Evolutionary conservation across 2,113 vertebrate species (phyloP).

Genomic region (Lanius ludovicianus): DNA sequence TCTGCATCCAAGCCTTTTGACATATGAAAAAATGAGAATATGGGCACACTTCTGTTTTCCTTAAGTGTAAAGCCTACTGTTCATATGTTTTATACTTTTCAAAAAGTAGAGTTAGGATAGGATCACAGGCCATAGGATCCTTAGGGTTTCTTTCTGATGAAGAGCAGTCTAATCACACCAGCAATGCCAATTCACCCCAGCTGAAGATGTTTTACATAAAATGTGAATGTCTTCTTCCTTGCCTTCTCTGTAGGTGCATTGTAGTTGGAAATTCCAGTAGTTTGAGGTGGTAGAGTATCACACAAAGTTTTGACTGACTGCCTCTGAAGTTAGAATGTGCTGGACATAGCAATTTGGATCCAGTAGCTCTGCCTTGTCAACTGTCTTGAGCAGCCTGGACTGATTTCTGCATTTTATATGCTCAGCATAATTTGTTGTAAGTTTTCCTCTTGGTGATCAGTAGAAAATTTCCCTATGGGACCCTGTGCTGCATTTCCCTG

Average conservation of each 20-base stretch:
- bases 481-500: background rate
- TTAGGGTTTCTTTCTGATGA: background rate
- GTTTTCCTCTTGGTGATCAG: background rate
- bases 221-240: background rate
- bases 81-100: background rate
- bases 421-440: background rate
- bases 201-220: background rate
- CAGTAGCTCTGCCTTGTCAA: background rate
- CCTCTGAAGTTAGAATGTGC: background rate
- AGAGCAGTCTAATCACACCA: background rate
- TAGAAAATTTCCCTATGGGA: background rate
- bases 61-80: background rate
- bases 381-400: background rate
- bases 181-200: background rate
- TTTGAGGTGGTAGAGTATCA: background rate
- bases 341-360: background rate
- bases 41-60: background rate
- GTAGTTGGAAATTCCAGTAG: background rate
- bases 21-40: background rate
- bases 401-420: background rate
- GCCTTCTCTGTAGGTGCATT: background rate
- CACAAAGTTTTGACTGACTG: background rate
- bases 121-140: background rate
- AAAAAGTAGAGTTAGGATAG: background rate
- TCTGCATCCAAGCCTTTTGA: background rate